Evolutionary conservation across 2,888 invertebrate species (phyloP), one percentile per base, ranked within the genome.

Genomic region (Dione juno): DNA sequence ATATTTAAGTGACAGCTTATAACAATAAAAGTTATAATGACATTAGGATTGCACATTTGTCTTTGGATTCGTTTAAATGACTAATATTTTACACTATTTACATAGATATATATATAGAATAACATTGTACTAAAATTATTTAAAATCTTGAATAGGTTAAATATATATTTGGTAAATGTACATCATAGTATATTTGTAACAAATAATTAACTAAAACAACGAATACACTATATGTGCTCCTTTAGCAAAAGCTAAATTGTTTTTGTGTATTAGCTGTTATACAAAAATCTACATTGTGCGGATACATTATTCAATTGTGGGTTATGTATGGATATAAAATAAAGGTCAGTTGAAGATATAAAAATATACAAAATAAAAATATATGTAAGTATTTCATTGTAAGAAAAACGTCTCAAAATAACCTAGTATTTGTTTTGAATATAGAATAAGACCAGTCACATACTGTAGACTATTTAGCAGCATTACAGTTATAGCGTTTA

Each of bases 1-100:
- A 88, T 91, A 91, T 90, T 91, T 84, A 90, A 89, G 85, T 89
- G 89, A 87, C 82, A 86, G 78, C 82, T 84, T 88, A 87, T 79
- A 82, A 82, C 84, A 83, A 84, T 85, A 81, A 81, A 79, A 81
- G 85, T 81, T 80, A 79, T 77, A 81, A 87, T 80, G 83, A 87
- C 78, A 61, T 61, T 16, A 87, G 82, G 89, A 93, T 93, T 93
- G 92, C 92, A 93, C 92, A 79, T 85, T 84, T 81, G 83, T 92
- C 90, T 92, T 93, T 92, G 92, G 91, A 79, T 82, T 86, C 81
- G 85, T 89, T 87, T 77, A 82, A 78, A 78, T 74, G 74, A 74
- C 75, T 77, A 81, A 77, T 80, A 45, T 78, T 78, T 71, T 80
- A 82, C 81, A 81, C 67, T 81, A 81, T 82, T 78, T 82, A 81